Evolutionary conservation across 2,888 invertebrate genomes (phyloP).

Genomic region (Microplitis manilae): DNA sequence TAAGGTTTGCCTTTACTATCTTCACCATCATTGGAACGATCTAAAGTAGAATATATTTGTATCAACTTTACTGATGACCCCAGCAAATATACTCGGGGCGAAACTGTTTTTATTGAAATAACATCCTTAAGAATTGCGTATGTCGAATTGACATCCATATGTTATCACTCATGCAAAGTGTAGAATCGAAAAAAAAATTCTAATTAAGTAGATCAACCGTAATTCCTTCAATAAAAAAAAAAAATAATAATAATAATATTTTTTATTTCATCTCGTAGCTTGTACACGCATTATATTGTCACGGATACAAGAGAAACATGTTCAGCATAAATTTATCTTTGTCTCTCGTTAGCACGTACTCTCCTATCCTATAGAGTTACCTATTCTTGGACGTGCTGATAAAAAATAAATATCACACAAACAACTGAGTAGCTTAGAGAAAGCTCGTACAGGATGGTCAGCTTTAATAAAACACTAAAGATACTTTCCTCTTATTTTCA

Average conservation of each 20-base stretch:
- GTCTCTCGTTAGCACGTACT: constrained; percentile 22
- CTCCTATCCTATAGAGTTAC: background rate
- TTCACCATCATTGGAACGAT: no score
- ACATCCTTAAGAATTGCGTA: no score
- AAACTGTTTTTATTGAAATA: no score
- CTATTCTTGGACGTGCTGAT: background rate
- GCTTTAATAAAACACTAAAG: background rate
- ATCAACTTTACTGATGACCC: no score
- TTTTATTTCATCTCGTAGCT: background rate
- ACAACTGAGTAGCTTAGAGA: background rate
- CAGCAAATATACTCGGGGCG: no score
- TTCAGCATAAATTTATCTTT: constrained; percentile 23
- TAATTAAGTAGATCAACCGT: no score
- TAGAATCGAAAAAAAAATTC: no score
- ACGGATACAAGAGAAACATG: constrained; percentile 17
- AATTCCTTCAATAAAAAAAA: no score
- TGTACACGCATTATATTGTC: background rate
- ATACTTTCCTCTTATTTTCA: background rate
- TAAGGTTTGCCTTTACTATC: no score
- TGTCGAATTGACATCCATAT: no score
- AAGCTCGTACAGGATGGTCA: background rate
- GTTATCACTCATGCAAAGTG: no score
- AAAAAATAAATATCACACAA: background rate
- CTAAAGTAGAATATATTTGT: no score
- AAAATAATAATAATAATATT: background rate